phyloP scores from a whole-genome alignment of 53 echinoderm and acorn worm species.

The Luidia sarsii region DNA sequence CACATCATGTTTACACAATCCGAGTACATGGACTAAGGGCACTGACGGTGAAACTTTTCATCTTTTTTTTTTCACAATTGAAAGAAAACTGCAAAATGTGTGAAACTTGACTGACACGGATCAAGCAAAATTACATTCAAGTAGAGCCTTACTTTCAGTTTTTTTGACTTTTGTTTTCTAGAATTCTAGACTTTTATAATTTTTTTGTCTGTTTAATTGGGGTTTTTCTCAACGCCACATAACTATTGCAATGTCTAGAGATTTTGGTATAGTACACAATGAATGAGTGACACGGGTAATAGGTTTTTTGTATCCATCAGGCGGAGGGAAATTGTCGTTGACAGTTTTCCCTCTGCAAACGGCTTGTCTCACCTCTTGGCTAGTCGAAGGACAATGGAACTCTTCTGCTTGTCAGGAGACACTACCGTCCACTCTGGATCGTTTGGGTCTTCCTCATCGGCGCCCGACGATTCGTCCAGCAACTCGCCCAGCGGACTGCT shows the following conservation, averaged over 20 bases:
- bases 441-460: conserved; percentile 87
- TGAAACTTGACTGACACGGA: conserved; percentile 17
- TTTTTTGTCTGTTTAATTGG: neutral
- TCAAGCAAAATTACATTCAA: conserved; percentile 28
- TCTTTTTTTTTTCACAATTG: too few relatives aligned
- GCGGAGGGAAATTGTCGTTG: too few relatives aligned
- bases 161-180: neutral
- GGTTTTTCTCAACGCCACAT: neutral
- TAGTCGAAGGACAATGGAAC: conserved; percentile 70
- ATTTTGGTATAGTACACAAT: conserved; percentile 20
- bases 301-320: too few relatives aligned
- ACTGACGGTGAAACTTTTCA: conserved; percentile 34
- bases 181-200: neutral
- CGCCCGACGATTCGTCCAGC: conserved; percentile 17
- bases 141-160: neutral
- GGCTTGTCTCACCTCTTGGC: conserved; percentile 74
- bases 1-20: neutral
- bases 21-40: conserved; percentile 35
- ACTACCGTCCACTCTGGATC: conserved; percentile 98
- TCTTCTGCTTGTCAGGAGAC: conserved; percentile 53
- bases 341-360: too few relatives aligned
- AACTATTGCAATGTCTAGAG: neutral
- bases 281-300: neutral
- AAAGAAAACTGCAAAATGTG: conserved; percentile 29
- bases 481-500: conserved; percentile 25